Base-by-base conservation (phyloP, 1,140 invertebrate genomes). In the Neodiprion virginianus region DNA sequence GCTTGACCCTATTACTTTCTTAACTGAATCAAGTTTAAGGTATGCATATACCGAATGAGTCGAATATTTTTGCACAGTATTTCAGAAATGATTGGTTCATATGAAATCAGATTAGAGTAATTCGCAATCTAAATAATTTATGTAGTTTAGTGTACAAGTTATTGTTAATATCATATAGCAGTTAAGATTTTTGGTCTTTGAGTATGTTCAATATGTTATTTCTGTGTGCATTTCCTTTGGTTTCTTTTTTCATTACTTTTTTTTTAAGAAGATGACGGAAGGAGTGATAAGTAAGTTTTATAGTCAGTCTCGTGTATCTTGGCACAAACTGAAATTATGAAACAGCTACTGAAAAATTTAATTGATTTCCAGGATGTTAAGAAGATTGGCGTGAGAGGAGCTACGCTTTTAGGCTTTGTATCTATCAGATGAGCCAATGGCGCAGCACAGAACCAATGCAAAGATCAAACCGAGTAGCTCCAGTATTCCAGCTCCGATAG, bases 381-480 rank as follows among this genome's bases (percentile, higher is more conserved):
- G n/a, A 61, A 65, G 40, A 12, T 53, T 76, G 72, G 11, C 65
- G 69, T 72, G 3, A 65, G 49, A 71, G n/a, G 3, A 12, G 53
- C 11, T 14, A 61, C 11, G 71, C 50, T 84, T 84, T 91, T 93
- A 94, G 88, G 92, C 92, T 86, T 94, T 94, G 85, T 93, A 93
- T 80, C 92, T 89, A 77, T 93, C 90, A 14, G 90, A 88, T 74
- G 90, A 89, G 76, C 91, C 91, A 75, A 95, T 92, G 47, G 94
- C 93, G 85, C 94, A 96, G 82, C 94, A 95, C 21, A 96, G 88
- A 77, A 95, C 91, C 81, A 96, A 88, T 1, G 95, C 93, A 80
- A 96, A 95, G 69, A 95, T 92, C 79, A 96, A 89, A 50, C 94
- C 94, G 47, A 96, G 82, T 67, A 95, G 85, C 88, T 96, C 92